Evolutionary conservation across 2,113 vertebrate species (phyloP).

Genomic region (Pteronura brasiliensis): DNA sequence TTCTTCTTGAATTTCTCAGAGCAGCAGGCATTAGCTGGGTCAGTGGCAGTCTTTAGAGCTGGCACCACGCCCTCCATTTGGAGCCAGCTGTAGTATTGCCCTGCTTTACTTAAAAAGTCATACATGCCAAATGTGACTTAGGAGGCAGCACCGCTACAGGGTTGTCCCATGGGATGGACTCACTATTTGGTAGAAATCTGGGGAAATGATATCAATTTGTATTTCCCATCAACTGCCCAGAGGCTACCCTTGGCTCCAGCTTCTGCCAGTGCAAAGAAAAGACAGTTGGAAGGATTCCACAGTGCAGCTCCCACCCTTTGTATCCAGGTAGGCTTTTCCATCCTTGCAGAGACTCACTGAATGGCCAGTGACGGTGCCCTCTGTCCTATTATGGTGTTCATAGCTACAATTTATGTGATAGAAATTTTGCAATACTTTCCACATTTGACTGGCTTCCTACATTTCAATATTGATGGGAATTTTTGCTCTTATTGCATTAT

Average conservation of each 20-base stretch:
- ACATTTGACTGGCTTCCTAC: neutral
- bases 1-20: slow-evolving; percentile 56
- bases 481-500: neutral
- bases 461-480: neutral
- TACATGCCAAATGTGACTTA: neutral
- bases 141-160: neutral
- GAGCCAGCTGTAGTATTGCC: slow-evolving; percentile 26
- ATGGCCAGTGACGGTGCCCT: neutral
- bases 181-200: neutral
- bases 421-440: neutral
- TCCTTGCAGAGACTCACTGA: neutral
- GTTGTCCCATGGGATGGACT: neutral
- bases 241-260: neutral
- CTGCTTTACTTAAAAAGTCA: slow-evolving; percentile 29
- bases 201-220: neutral
- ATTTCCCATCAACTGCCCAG: neutral
- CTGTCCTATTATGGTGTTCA: neutral
- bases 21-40: slow-evolving; percentile 66
- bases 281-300: neutral
- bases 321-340: neutral
- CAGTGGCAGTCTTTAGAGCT: slow-evolving; percentile 51
- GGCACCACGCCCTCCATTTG: slow-evolving; percentile 26
- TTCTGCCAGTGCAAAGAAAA: neutral
- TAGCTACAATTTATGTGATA: neutral
- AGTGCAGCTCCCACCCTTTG: fast-evolving